These are phyloP conservation scores for Orycteropus afer DNA, from an alignment of 2,113 vertebrate species.

Conservation along the genomic window DNA sequence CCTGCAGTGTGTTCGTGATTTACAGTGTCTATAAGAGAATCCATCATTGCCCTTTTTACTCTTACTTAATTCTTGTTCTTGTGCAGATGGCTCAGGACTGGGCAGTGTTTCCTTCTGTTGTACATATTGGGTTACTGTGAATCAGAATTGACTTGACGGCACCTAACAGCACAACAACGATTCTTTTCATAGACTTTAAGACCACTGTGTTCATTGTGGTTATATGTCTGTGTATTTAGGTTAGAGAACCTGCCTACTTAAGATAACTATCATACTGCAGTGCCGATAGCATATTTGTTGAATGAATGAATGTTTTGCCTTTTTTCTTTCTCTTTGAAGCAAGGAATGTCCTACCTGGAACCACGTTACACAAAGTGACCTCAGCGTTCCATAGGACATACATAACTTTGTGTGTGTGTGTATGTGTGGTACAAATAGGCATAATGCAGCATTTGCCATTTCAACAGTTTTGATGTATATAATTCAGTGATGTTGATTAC, in stretches of 20 bases:
- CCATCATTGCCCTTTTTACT: background rate
- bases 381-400: background rate
- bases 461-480: background rate
- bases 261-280: background rate
- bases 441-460: background rate
- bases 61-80: background rate
- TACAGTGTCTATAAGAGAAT: background rate
- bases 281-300: background rate
- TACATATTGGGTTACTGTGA: too few species aligned
- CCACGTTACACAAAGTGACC: background rate
- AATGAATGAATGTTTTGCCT: background rate
- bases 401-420: background rate
- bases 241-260: background rate
- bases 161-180: too few species aligned
- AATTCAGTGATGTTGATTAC: background rate
- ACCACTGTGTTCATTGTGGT: background rate
- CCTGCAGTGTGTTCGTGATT: background rate
- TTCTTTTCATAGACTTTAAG: background rate
- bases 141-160: too few species aligned
- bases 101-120: too few species aligned
- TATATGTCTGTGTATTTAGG: background rate
- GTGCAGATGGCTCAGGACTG: too few species aligned
- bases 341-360: background rate
- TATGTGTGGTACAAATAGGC: background rate
- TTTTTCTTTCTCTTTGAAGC: background rate